Percentiles rank a stretch among this genome's conserved stretches.
These are phyloP conservation scores for Stegostoma tigrinum DNA, from an alignment of 2,113 vertebrate genomes.

Conservation along the genomic window DNA sequence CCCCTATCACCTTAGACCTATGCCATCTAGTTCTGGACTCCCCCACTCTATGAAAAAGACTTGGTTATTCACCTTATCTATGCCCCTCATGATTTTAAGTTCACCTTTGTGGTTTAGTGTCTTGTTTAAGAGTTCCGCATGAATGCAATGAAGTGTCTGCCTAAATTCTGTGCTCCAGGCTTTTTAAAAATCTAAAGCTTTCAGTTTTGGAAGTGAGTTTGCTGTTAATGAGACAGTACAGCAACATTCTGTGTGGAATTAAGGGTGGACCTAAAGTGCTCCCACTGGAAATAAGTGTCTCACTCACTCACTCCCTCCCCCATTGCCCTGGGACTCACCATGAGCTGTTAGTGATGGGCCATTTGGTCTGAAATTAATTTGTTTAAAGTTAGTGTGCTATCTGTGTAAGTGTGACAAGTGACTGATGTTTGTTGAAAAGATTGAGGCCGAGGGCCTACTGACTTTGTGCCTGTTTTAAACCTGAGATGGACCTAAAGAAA, in stretches of 20 bases:
- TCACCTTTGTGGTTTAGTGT: neutral
- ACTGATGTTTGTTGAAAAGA: neutral
- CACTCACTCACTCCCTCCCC: too few relatives aligned
- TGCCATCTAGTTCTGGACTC: too few relatives aligned
- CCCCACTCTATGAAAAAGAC: too few relatives aligned
- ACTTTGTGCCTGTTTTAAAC: neutral
- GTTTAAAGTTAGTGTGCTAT: neutral
- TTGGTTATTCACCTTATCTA: too few relatives aligned
- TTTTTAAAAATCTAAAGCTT: neutral
- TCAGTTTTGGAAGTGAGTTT: neutral
- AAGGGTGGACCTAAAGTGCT: neutral
- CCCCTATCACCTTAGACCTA: too few relatives aligned
- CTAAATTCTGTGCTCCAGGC: neutral
- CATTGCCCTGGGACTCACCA: neutral
- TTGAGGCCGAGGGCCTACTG: neutral
- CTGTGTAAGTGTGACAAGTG: too few relatives aligned
- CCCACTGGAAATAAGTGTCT: too few relatives aligned
- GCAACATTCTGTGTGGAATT: neutral
- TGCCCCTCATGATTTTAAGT: neutral
- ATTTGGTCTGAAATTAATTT: neutral
- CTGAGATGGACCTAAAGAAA: neutral
- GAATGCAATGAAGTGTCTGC: neutral
- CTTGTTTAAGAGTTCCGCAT: neutral
- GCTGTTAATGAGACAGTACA: neutral
- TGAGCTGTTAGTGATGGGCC: neutral